A percentile compares a stretch with the other conserved stretches of the same genome.
Evolutionary conservation across 92 coral and sea anemone genomes (phyloP).

Genomic region (Parazoanthus swiftii): DNA sequence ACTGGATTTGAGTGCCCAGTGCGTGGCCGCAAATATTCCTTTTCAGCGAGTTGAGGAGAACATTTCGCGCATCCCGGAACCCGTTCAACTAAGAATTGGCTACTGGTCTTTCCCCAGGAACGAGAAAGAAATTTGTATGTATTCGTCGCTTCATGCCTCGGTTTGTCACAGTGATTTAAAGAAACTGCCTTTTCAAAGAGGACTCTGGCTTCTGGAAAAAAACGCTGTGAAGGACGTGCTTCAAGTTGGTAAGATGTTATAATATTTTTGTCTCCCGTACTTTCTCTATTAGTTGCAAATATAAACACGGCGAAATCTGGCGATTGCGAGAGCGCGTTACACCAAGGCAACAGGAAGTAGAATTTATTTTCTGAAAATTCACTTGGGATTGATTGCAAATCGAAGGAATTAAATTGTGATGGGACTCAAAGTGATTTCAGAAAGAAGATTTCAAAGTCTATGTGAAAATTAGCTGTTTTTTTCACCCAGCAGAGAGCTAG

Average conservation of each 20-base stretch:
- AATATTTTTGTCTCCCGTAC: slow-evolving; percentile 37
- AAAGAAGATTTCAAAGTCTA: slow-evolving; percentile 17
- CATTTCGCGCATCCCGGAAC: slow-evolving; percentile 91
- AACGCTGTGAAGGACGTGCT: slow-evolving; percentile 83
- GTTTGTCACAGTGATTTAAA: slow-evolving; percentile 81
- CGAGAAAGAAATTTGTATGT: slow-evolving; percentile 93
- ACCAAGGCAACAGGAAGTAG: slow-evolving; percentile 42
- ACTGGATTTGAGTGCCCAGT: slow-evolving; percentile 85
- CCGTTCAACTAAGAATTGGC: slow-evolving; percentile 88
- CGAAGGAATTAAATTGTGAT: slow-evolving; percentile 5
- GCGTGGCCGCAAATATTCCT: slow-evolving; percentile 93
- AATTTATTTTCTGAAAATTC: background rate
- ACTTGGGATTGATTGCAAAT: background rate
- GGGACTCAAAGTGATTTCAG: slow-evolving; percentile 5
- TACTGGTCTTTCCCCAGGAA: slow-evolving; percentile 98
- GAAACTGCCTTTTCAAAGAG: slow-evolving; percentile 87
- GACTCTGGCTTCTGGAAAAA: slow-evolving; percentile 82
- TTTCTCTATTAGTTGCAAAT: slow-evolving; percentile 19
- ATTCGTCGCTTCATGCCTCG: slow-evolving; percentile 85
- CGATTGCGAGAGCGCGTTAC: slow-evolving; percentile 43
- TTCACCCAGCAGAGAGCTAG: slow-evolving; percentile 83
- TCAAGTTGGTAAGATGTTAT: slow-evolving; percentile 93
- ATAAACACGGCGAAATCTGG: slow-evolving; percentile 41
- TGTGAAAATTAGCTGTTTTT: slow-evolving; percentile 55
- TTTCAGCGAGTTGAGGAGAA: slow-evolving; percentile 93